Conservation (phyloP, 2,888 invertebrate genomes). For the Nymphalis urticae region DNA sequence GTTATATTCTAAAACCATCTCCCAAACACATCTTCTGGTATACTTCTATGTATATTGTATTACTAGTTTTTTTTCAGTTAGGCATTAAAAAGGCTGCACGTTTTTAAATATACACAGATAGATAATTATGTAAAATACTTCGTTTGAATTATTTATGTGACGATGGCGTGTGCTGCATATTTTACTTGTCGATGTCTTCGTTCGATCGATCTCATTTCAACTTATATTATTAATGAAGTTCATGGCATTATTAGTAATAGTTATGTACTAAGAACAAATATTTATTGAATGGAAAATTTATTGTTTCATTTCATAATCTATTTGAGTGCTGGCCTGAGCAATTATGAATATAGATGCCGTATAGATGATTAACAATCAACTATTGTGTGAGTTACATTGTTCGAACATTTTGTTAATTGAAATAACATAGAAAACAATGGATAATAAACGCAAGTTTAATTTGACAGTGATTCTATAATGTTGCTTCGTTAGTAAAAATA, state of each 20-base stretch:
- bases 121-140: no score
- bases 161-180: no score
- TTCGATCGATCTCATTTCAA: not conserved
- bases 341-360: slow-evolving; percentile 5
- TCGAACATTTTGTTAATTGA: slow-evolving; percentile 16
- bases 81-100: no score
- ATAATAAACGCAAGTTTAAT: slow-evolving; percentile 9
- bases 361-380: slow-evolving; percentile 11
- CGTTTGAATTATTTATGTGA: no score
- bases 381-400: slow-evolving; percentile 8
- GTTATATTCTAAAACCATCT: no score
- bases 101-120: no score
- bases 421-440: slow-evolving; percentile 22
- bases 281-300: slow-evolving; percentile 16
- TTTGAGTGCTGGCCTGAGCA: slow-evolving; percentile 17
- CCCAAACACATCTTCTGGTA: no score
- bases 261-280: slow-evolving; percentile 17
- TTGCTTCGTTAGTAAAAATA: not conserved
- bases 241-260: not conserved
- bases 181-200: no score
- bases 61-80: no score
- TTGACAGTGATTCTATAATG: slow-evolving; percentile 6
- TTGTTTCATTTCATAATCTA: slow-evolving; percentile 24
- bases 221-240: not conserved
- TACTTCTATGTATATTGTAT: no score